A percentile compares a stretch with the other conserved stretches of the same genome.
Evolutionary conservation across 2,888 invertebrate species (phyloP).

Genomic region (Lamproptera curius): DNA sequence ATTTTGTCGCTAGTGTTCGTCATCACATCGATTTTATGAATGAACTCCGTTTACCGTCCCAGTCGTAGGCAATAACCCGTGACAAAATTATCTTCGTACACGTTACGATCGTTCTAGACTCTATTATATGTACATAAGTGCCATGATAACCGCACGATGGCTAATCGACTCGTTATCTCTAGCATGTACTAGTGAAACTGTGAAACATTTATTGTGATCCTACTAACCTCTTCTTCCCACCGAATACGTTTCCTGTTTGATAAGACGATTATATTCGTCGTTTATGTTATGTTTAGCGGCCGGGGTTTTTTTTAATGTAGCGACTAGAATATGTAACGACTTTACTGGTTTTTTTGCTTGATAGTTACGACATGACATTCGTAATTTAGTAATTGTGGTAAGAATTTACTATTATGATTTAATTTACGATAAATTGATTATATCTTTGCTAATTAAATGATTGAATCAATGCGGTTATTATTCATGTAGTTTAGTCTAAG

Average conservation of each 20-base stretch:
- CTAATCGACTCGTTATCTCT: slow-evolving; percentile 27
- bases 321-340: too few species aligned
- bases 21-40: slow-evolving; percentile 15
- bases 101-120: neutral
- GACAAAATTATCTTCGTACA: slow-evolving; percentile 25
- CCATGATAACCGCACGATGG: neutral
- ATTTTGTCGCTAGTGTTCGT: too few species aligned
- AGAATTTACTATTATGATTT: too few species aligned
- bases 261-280: slow-evolving; percentile 5
- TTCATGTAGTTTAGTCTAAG: too few species aligned
- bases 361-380: too few species aligned
- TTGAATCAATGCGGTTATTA: too few species aligned
- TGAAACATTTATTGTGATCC: slow-evolving; percentile 9
- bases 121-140: neutral
- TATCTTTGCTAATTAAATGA: too few species aligned
- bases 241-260: slow-evolving; percentile 14
- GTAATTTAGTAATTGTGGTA: too few species aligned
- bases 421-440: too few species aligned
- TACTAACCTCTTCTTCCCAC: slow-evolving; percentile 3
- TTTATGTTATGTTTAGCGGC: too few species aligned
- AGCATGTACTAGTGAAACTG: slow-evolving; percentile 5
- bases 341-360: too few species aligned
- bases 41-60: slow-evolving; percentile 37
- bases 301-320: too few species aligned
- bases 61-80: slow-evolving; percentile 34